Percentiles rank a stretch among this genome's conserved stretches.
These are phyloP conservation scores for Xylota sylvarum DNA, from an alignment of 2,888 invertebrate genomes.

Conservation along the genomic window DNA sequence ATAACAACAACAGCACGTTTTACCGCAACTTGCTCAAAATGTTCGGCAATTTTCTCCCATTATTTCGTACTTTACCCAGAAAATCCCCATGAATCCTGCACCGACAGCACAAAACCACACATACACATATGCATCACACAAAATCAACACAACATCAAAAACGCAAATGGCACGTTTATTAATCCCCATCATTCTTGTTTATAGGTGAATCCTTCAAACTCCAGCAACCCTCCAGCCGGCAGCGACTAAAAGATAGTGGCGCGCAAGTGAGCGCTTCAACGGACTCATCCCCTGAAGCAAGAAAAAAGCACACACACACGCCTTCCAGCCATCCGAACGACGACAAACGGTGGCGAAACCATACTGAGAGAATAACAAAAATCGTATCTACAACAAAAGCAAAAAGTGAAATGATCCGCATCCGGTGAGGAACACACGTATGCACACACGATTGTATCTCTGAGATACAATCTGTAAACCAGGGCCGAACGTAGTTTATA, in stretches of 20 bases:
- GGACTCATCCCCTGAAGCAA: not conserved
- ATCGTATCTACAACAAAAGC: conserved; percentile 15
- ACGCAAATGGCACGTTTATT: conserved; percentile 69
- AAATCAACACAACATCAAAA: conserved; percentile 60
- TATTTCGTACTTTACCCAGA: conserved; percentile 35
- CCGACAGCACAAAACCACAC: conserved; percentile 35
- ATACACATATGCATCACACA: conserved; percentile 31
- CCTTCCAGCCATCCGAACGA: not conserved
- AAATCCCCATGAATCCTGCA: conserved; percentile 45
- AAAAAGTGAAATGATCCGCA: conserved; percentile 68
- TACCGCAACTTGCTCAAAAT: conserved; percentile 41
- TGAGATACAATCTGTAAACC: conserved; percentile 36
- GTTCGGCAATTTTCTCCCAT: conserved; percentile 60
- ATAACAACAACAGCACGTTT: conserved; percentile 1
- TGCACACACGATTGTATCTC: conserved; percentile 41
- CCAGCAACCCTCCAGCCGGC: conserved; percentile 27
- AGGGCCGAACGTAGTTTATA: conserved; percentile 27
- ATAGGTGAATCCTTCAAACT: conserved; percentile 70
- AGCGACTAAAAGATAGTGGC: conserved; percentile 38
- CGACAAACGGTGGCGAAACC: conserved; percentile 15
- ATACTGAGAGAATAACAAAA: conserved; percentile 17
- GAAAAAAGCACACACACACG: not conserved
- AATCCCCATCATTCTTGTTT: conserved; percentile 69
- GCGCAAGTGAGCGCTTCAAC: conserved; percentile 23
- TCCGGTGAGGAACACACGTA: conserved; percentile 65